A percentile compares a stretch with the other conserved stretches of the same genome.
These are phyloP conservation scores for Drosophila truncata DNA, from an alignment of 1,140 invertebrate species.

Conservation along the genomic window DNA sequence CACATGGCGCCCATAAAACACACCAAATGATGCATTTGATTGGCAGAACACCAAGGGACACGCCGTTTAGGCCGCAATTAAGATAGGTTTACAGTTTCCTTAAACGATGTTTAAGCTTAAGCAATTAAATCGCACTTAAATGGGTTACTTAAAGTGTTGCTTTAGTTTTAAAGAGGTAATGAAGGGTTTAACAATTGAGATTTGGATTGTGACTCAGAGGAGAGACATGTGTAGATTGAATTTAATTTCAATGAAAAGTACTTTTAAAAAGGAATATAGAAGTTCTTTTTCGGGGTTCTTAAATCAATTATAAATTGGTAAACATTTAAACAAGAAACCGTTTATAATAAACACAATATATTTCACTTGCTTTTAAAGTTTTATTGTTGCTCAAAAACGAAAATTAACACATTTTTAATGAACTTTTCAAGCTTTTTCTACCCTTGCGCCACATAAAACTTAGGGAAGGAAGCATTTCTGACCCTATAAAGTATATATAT, in stretches of 20 bases:
- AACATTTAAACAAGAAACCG: neutral
- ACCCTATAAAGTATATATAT: no score
- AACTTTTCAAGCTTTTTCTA: no score
- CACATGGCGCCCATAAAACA: slow-evolving; percentile 46
- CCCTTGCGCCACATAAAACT: no score
- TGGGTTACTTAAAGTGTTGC: slow-evolving; percentile 15
- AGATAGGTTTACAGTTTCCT: slow-evolving; percentile 26
- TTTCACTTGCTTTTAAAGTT: no score
- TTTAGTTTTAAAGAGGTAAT: slow-evolving; percentile 5
- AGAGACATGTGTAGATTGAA: neutral
- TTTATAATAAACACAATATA: no score
- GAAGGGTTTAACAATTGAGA: neutral
- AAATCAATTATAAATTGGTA: neutral
- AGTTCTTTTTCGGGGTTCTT: accelerated
- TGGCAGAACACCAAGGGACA: slow-evolving; percentile 22
- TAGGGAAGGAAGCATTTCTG: no score
- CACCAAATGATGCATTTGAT: slow-evolving; percentile 42
- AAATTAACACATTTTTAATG: no score
- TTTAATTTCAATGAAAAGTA: neutral
- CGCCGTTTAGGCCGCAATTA: slow-evolving; percentile 57
- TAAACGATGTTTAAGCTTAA: slow-evolving; percentile 35
- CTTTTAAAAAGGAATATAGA: neutral
- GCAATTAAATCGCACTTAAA: slow-evolving; percentile 23
- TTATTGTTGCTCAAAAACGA: no score
- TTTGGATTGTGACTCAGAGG: neutral